Base-by-base conservation (phyloP, 2,797 vertebrate species). In the Calcarius lapponicus region DNA sequence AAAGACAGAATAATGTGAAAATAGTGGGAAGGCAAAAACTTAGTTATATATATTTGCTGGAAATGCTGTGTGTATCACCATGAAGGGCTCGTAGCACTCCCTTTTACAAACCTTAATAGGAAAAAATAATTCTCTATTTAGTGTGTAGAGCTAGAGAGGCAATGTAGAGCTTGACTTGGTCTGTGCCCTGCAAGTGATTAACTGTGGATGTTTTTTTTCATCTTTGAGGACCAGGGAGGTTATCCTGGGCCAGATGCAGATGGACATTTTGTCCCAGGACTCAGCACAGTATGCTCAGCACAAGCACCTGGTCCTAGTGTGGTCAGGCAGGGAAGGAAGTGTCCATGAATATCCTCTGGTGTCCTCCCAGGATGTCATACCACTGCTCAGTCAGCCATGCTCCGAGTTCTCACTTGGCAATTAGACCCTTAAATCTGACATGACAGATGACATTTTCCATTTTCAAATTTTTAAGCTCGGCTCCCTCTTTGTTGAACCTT, bases 381-480 rank as follows among this genome's bases (percentile, higher is more conserved):
- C 0, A 1, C 66, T 0, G 3, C 76, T 91, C 89, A 70, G 73
- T 86, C 90, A 94, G 62, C 76, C 3, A 0, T 64, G 48, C 45
- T 81, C 40, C 2, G 0, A 42, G 62, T 20, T 78, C 70, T 94
- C 48, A n/a, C n/a, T 53, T 73, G 56, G 76, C 73, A 88, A 96
- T 74, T 17, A 56, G 56, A 79, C 82, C 82, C 62, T 94, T 70
- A 96, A 95, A 97, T 95, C 76, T 22, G 26, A 94, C 73, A 60
- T 53, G 91, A 95, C 95, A 95, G 92, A 66, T 92, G 93, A 86
- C 91, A 92, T 95, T 95, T 96, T 81, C 70, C 66, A 60, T 94
- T 92, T 86, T 60, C 74, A 40, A 92, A 83, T 40, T 84, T 86
- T 19, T 32, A 83, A 92, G 36, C 58, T 81, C 79, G 50, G 54